These are phyloP conservation scores for Chrysopa pallens DNA, from an alignment of 1,140 invertebrate species.

Conservation along the genomic window DNA sequence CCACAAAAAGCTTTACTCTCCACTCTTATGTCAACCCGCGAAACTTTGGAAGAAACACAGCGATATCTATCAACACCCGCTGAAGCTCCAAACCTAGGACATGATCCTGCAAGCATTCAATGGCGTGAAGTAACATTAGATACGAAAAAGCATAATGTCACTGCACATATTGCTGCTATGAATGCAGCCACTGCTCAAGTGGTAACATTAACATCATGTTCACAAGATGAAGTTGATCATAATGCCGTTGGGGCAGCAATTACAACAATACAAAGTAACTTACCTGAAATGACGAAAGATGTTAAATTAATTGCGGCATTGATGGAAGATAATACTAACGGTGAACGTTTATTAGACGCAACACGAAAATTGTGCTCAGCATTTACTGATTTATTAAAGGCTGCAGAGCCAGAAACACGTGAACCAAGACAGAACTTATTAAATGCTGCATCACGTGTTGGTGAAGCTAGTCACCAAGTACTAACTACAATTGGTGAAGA, in stretches of 20 bases:
- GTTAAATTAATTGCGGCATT: constrained; percentile 90
- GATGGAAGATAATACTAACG: constrained; percentile 66
- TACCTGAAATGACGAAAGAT: constrained; percentile 89
- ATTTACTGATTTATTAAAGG: constrained; percentile 86
- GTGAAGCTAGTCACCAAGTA: constrained; percentile 87
- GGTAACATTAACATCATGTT: constrained; percentile 81
- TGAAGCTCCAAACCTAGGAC: constrained; percentile 63
- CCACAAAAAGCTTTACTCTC: constrained; percentile 81
- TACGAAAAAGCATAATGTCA: constrained; percentile 90
- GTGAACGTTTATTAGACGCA: constrained; percentile 78
- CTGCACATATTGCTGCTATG: constrained; percentile 95
- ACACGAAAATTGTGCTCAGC: constrained; percentile 80
- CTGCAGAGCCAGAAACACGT: constrained; percentile 83
- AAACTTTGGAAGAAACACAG: constrained; percentile 73
- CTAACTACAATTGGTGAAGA: constrained; percentile 91
- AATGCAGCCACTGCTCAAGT: constrained; percentile 96
- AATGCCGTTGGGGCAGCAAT: constrained; percentile 94
- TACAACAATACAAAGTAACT: constrained; percentile 87
- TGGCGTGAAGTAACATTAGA: constrained; percentile 91
- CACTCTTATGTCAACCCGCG: constrained; percentile 73
- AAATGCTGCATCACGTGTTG: constrained; percentile 84
- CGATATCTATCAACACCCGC: constrained; percentile 55
- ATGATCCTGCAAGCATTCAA: constrained; percentile 67
- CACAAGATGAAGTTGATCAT: constrained; percentile 72
- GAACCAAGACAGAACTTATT: constrained; percentile 85